These are phyloP conservation scores for Bembecia ichneumoniformis DNA, from an alignment of 2,888 invertebrate species.

Conservation along the genomic window DNA sequence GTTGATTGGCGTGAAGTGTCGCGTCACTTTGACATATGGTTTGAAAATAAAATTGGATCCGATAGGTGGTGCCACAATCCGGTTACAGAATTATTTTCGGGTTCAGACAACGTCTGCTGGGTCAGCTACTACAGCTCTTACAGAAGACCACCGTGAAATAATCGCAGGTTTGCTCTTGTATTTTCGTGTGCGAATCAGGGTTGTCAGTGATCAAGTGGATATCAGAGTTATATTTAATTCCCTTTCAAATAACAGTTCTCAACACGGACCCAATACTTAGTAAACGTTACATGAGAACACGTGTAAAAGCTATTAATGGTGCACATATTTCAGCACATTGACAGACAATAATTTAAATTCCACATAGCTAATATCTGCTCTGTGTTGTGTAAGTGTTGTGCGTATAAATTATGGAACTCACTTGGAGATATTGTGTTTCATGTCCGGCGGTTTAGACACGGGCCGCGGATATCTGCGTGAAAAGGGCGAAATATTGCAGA, in stretches of 20 bases:
- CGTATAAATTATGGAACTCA: constrained; percentile 64
- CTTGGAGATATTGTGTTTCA: constrained; percentile 68
- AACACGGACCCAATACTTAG: too few species aligned
- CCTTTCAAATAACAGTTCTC: too few species aligned
- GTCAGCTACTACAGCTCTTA: too few species aligned
- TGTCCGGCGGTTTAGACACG: constrained; percentile 67
- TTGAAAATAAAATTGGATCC: too few species aligned
- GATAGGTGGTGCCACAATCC: too few species aligned
- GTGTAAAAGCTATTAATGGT: background rate
- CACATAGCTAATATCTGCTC: constrained; percentile 43
- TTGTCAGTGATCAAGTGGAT: background rate
- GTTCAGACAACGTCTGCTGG: too few species aligned
- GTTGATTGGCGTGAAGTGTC: too few species aligned
- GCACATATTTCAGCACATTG: constrained; percentile 6
- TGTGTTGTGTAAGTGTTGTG: constrained; percentile 33
- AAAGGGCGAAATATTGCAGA: constrained; percentile 72
- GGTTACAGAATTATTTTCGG: too few species aligned
- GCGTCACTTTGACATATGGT: too few species aligned
- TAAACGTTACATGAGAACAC: background rate
- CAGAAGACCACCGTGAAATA: too few species aligned
- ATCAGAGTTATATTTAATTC: background rate
- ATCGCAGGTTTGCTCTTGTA: too few species aligned
- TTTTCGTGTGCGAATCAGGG: constrained; percentile 2
- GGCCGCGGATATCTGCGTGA: constrained; percentile 65
- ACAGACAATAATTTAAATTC: constrained; percentile 39